These are phyloP conservation scores for Corythornis madagascariensis DNA, from an alignment of 2,113 vertebrate species.

Conservation along the genomic window DNA sequence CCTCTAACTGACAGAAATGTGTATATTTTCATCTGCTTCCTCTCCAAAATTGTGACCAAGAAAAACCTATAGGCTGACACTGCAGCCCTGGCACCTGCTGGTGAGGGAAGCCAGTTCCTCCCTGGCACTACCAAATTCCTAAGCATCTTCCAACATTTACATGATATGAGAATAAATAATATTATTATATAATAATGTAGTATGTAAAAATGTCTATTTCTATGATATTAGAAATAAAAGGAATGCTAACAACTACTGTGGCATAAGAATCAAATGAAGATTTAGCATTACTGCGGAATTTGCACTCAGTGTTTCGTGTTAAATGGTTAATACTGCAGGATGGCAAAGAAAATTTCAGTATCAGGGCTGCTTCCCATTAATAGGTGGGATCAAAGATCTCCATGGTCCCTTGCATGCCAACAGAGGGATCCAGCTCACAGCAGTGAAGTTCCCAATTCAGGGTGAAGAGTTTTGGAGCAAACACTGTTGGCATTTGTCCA, in stretches of 20 bases:
- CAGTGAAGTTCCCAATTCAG: background rate
- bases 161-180: background rate
- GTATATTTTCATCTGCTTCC: slow-evolving; percentile 4
- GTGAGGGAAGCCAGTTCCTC: background rate
- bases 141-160: background rate
- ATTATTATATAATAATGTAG: background rate
- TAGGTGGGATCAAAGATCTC: background rate
- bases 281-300: background rate
- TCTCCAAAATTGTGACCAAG: background rate
- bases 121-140: background rate
- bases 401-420: no score
- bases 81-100: background rate
- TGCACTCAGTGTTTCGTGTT: background rate
- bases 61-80: slow-evolving; percentile 1
- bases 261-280: background rate
- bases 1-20: background rate
- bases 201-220: background rate
- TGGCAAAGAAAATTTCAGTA: background rate
- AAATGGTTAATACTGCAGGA: background rate
- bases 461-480: background rate
- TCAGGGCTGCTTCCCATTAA: background rate
- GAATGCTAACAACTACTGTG: background rate
- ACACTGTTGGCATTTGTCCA: slow-evolving; percentile 9
- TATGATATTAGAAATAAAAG: background rate
- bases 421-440: background rate